Base-by-base conservation (phyloP, 2,888 invertebrate species). In the Melanostoma scalare region DNA sequence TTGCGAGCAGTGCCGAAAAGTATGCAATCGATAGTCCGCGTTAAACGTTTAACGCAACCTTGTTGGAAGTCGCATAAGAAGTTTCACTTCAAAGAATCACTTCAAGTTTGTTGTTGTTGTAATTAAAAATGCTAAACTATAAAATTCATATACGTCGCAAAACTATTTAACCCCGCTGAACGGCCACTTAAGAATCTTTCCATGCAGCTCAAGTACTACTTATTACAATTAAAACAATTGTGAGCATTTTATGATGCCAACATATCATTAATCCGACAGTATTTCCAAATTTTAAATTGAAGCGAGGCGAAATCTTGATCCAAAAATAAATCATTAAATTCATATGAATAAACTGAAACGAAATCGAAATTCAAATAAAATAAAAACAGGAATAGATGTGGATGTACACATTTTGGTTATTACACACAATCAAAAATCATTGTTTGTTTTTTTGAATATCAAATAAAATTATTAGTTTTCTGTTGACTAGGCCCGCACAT, bases 241-340 rank as follows among this genome's bases (percentile, higher is more conserved):
- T 63, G 50, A 38, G 50, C 63, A 36, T 48, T 63, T 63, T 38
- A 63, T 63, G 63, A 50, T 50, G 63, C 63, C 63, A 48, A 63
- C 63, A 63, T 63, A 63, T 63, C 63, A 63, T 63, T 63, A 63
- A 31, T 4, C 36, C 50, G 63, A 63, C 63, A 50, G 38, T 31
- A 48, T 36, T 38, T 50, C 38, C 50, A 50, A 38, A 6, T 31
- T 63, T 40, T 31, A 0, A 48, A 50, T 40, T 40, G n/a, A 63
- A 38, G 50, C 63, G 50, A 50, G 50, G 63, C 50, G 48, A 50
- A 50, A 38, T 63, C 38, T 38, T 31, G 38, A 31, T 63, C 63
- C 38, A 63, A 63, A 63, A 63, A 63, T 63, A 63, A 63, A 63
- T 63, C 50, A 31, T 2, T 10, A 35, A 46, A 61, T 61, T 36